Base-by-base conservation (phyloP, 2,113 vertebrate species). In the Cettia cetti region DNA sequence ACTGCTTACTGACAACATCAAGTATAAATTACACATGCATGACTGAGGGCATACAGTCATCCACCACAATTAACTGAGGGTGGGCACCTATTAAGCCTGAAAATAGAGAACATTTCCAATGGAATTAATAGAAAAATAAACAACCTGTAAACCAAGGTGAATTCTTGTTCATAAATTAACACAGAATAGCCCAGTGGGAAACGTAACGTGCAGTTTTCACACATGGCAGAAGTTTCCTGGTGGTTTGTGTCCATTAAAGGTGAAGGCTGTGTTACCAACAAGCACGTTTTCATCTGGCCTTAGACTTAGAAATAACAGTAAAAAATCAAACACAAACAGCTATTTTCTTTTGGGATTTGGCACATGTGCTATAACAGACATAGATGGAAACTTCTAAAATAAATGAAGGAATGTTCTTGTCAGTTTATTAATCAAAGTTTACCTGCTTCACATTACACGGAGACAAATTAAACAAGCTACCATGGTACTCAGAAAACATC, bases 351-450 rank as follows among this genome's bases (percentile, higher is more conserved):
- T 66, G 96, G 96, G 97, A 97, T 96, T 97, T 97, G 95, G 97
- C 95, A 97, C 96, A 97, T 97, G 97, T 96, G 96, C 88, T 92
- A 15, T 45, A 90, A 95, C 82, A 96, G 96, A 90, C 95, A 89
- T 94, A 92, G 94, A 97, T 86, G 94, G 95, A 96, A 98, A 98
- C 91, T 96, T 97, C 96, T 96, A 97, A 98, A 98, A 98, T 97
- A 95, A 98, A 98, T 97, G 96, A 97, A 97, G 86, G 86, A 97
- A 87, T 83, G 78, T 93, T 94, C 95, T 98, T 96, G 97, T 97
- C 97, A 96, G 97, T 97, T 98, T 98, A 98, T 98, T 98, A 98
- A 98, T 98, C 97, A 98, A 97, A 96, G 97, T 98, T 98, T 98
- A 98, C 98, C 98, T 98, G 98, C 96, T 98, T 97, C 97, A 69